Evolutionary conservation across 2,797 vertebrate species (phyloP).

Genomic region (Macropus fuliginosus): DNA sequence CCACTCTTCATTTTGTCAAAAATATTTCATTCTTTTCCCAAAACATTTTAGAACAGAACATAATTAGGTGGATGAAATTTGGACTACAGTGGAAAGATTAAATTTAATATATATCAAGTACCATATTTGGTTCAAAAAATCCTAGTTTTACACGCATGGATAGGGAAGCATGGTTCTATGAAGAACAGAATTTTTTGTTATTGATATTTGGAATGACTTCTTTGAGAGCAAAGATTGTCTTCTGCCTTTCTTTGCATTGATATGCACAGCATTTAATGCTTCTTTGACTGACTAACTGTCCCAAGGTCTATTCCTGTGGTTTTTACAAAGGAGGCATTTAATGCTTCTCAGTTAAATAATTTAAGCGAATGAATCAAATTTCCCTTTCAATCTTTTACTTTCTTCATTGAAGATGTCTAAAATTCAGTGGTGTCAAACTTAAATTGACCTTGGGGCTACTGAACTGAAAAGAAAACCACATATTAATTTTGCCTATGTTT

Average conservation of each 20-base stretch:
- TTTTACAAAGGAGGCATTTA: background rate
- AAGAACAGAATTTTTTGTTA: background rate
- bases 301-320: background rate
- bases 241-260: background rate
- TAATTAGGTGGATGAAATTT: background rate
- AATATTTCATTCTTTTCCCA: background rate
- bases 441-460: background rate
- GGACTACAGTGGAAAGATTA: background rate
- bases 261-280: background rate
- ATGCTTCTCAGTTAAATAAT: background rate
- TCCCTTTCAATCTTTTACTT: background rate
- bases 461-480: background rate
- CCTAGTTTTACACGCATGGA: background rate
- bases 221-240: background rate
- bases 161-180: background rate
- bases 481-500: background rate
- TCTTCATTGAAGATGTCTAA: background rate
- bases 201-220: background rate
- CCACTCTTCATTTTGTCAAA: background rate
- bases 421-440: background rate
- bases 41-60: background rate
- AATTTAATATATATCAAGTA: background rate
- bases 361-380: background rate
- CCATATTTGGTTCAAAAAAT: background rate
- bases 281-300: background rate